Evolutionary conservation across 2,113 vertebrate genomes (phyloP), one percentile per base, ranked within the genome.

Genomic region (Isichthys henryi): DNA sequence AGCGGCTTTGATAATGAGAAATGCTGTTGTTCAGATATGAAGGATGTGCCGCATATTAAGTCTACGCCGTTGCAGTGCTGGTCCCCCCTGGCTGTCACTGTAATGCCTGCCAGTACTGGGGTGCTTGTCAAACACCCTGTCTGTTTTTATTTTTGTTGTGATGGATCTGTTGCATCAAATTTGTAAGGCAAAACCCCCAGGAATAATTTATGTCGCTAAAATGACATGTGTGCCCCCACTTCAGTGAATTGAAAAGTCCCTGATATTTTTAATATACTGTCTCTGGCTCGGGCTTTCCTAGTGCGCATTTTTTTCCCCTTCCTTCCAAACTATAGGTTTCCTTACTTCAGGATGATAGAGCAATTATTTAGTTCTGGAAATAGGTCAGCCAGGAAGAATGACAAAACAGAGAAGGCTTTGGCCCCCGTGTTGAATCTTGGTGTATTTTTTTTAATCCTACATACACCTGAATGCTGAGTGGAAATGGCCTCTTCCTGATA

Each of bases 381-480:
- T 89, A 46, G 90, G 86, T 80, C 23, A 84, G 74, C 88, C 17
- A 23, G 53, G 56, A 90, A 88, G 83, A 83, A 89, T 85, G 27
- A 58, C 83, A 88, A 92, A 88, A 88, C 62, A 87, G 56, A 93
- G 45, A n/a, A n/a, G 91, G 91, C 86, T 91, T 91, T 46, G 86
- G 88, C 13, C 88, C 90, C 92, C 90, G 92, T 85, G 90, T 91
- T 48, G 91, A 94, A 94, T 94, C 92, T 91, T 94, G 92, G 94
- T 93, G 92, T 21, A 21, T 89, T 88, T 50, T 50, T 53, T 46
- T 88, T 74, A 56, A 74, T 90, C 53, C 86, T 82, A 91, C 89
- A 85, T 56, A 89, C n/a, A 9, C 10, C 66, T 35, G 89, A 53
- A 90, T 91, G 90, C 89, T 87, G 88, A 31, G 4, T 31, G n/a